phyloP scores from a whole-genome alignment of 1,140 invertebrate species.

The Drosophila sp. region DNA sequence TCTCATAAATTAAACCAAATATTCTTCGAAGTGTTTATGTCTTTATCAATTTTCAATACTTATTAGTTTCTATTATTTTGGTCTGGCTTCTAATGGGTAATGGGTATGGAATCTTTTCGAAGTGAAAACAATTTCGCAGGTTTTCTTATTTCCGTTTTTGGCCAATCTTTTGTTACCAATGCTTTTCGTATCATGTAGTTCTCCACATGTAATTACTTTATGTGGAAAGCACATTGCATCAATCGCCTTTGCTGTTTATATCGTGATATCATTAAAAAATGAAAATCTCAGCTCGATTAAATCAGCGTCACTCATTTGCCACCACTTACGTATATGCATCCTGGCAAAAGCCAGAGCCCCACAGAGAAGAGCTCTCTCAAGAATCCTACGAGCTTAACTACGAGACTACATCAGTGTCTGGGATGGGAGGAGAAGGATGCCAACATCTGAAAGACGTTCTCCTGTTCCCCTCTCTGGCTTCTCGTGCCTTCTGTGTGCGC shows the following conservation, averaged over 20 bases:
- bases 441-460: slow-evolving; percentile 22
- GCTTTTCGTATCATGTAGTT: not conserved
- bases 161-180: too few relatives aligned
- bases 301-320: slow-evolving; percentile 34
- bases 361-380: slow-evolving; percentile 1
- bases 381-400: slow-evolving; percentile 16
- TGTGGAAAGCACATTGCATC: not conserved
- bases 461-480: not conserved
- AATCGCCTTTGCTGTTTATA: not conserved
- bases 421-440: not conserved
- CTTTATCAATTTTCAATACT: too few relatives aligned
- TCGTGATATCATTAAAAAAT: slow-evolving; percentile 16
- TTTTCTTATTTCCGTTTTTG: too few relatives aligned
- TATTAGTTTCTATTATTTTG: too few relatives aligned
- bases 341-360: not conserved
- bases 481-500: slow-evolving; percentile 26
- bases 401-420: not conserved
- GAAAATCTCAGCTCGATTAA: slow-evolving; percentile 41
- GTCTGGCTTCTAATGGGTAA: too few relatives aligned
- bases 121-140: too few relatives aligned
- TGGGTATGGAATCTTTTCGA: too few relatives aligned
- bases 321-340: slow-evolving; percentile 1
- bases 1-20: too few relatives aligned
- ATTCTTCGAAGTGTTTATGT: too few relatives aligned
- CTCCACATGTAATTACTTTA: not conserved